phyloP scores from a whole-genome alignment of 2,113 vertebrate genomes.

The Lucifuga dentata region DNA sequence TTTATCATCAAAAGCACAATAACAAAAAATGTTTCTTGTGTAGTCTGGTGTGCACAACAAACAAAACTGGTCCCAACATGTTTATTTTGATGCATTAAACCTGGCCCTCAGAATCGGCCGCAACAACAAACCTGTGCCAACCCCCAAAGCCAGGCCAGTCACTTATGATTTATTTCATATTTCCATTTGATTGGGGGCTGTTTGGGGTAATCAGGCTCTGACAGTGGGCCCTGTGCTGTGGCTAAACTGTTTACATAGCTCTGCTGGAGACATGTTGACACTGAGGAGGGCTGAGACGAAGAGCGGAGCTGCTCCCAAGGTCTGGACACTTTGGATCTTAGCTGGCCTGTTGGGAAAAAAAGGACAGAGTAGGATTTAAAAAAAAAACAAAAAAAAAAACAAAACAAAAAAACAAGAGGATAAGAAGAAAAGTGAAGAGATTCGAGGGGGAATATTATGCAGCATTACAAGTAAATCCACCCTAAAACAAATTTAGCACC shows the following conservation, averaged over 20 bases:
- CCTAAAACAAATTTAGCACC: background rate
- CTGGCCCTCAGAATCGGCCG: slow-evolving; percentile 67
- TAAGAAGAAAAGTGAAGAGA: too few species aligned
- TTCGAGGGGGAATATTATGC: too few species aligned
- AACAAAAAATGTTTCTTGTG: slow-evolving; percentile 44
- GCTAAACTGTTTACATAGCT: slow-evolving; percentile 78
- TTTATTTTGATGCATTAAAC: slow-evolving; percentile 76
- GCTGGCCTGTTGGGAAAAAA: slow-evolving; percentile 25
- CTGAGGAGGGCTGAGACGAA: slow-evolving; percentile 51
- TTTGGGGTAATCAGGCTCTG: slow-evolving; percentile 75
- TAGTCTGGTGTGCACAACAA: slow-evolving; percentile 62
- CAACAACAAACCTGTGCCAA: slow-evolving; percentile 59
- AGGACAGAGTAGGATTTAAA: slow-evolving; percentile 38
- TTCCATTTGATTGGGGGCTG: slow-evolving; percentile 76
- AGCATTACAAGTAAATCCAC: too few species aligned
- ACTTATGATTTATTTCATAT: slow-evolving; percentile 81
- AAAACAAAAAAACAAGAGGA: too few species aligned
- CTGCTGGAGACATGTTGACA: slow-evolving; percentile 75
- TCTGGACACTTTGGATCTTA: slow-evolving; percentile 55
- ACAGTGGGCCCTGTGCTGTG: slow-evolving; percentile 75
- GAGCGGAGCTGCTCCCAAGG: slow-evolving; percentile 53
- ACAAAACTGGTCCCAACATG: slow-evolving; percentile 58
- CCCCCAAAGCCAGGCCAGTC: slow-evolving; percentile 63
- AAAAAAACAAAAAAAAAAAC: too few species aligned
- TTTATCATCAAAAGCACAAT: slow-evolving; percentile 35